phyloP scores from a whole-genome alignment of 2,797 vertebrate genomes.

The Thunnus albacares region DNA sequence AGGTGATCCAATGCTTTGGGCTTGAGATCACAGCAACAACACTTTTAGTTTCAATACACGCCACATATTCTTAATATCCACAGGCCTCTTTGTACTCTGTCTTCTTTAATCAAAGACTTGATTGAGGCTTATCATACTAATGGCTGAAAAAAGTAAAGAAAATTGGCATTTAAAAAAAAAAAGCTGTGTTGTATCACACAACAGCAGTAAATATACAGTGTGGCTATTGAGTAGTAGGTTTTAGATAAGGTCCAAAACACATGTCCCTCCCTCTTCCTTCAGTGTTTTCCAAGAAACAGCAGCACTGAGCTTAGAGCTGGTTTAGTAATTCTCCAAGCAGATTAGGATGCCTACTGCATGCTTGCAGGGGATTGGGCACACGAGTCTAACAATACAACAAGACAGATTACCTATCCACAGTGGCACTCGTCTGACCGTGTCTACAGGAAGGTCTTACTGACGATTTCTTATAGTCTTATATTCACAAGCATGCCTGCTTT shows the following conservation, averaged over 20 bases:
- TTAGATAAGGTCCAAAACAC: constrained; percentile 12
- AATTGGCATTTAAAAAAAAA: not conserved
- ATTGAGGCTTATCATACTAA: not conserved
- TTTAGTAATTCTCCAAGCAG: constrained; percentile 80
- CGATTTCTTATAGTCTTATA: constrained; percentile 40
- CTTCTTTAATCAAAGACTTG: not conserved
- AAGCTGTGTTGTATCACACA: not conserved
- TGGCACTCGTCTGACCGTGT: constrained; percentile 56
- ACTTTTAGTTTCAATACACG: constrained; percentile 18
- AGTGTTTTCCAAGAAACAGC: constrained; percentile 60
- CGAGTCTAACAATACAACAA: constrained; percentile 63
- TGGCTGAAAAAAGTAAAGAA: not conserved
- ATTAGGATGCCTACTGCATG: constrained; percentile 82
- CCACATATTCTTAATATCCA: not conserved
- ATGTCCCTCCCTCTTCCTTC: not conserved
- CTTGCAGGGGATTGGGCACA: constrained; percentile 80
- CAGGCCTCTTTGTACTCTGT: not conserved
- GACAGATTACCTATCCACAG: constrained; percentile 72
- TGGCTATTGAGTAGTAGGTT: not conserved
- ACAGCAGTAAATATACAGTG: not conserved
- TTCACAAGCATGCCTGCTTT: constrained; percentile 31
- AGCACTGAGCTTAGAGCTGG: constrained; percentile 61
- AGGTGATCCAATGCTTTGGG: constrained; percentile 51
- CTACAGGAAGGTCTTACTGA: constrained; percentile 31
- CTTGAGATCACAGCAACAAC: constrained; percentile 38